These are phyloP conservation scores for Hydra vulgaris DNA, from an alignment of 30 jellyfish, hydroid and myxozoan genomes.

Conservation along the genomic window DNA sequence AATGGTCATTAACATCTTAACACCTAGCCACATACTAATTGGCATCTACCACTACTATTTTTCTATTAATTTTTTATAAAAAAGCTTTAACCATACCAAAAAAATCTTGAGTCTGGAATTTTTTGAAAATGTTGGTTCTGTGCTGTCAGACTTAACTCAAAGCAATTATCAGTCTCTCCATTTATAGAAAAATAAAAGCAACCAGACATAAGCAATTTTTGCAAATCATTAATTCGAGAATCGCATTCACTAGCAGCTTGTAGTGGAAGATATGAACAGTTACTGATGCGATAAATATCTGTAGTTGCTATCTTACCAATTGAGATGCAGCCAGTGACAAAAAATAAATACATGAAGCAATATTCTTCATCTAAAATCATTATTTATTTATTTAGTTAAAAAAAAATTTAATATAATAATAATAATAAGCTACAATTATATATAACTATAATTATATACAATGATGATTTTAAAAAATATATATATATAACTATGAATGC, in stretches of 20 bases:
- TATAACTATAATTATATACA: too few relatives aligned
- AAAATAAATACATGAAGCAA: constrained; percentile 41
- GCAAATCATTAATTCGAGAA: constrained; percentile 57
- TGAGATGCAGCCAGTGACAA: constrained; percentile 71
- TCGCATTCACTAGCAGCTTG: constrained; percentile 60
- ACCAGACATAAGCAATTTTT: constrained; percentile 61
- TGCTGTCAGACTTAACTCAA: constrained; percentile 55
- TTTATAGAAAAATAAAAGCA: constrained; percentile 53
- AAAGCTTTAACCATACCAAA: constrained; percentile 47
- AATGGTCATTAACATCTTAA: background rate
- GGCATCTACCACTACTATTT: too few relatives aligned
- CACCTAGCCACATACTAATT: too few relatives aligned
- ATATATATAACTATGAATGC: too few relatives aligned
- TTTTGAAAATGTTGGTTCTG: constrained; percentile 62
- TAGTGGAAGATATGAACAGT: constrained; percentile 54
- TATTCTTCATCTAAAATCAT: constrained; percentile 45
- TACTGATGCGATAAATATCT: constrained; percentile 62
- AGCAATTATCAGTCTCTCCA: constrained; percentile 30
- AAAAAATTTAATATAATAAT: background rate
- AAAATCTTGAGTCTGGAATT: constrained; percentile 58
- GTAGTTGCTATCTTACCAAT: constrained; percentile 64
- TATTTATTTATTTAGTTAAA: too few relatives aligned
- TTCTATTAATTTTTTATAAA: background rate
- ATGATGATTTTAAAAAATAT: too few relatives aligned
- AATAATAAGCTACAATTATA: too few relatives aligned